These are phyloP conservation scores for Luperina testacea DNA, from an alignment of 2,888 invertebrate genomes.

Conservation along the genomic window DNA sequence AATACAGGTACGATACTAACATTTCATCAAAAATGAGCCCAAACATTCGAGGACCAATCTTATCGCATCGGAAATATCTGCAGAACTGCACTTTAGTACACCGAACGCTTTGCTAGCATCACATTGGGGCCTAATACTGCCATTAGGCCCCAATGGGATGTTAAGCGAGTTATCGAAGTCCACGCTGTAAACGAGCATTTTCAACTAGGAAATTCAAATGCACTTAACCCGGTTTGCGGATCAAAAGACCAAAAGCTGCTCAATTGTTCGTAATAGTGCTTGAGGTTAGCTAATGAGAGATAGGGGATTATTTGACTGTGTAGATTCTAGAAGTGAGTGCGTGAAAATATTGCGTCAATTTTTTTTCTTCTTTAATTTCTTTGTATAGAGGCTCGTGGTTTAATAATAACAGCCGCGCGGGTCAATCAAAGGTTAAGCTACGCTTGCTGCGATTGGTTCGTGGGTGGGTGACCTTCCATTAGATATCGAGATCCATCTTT, in stretches of 20 bases:
- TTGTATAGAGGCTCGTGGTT: not conserved
- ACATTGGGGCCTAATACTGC: too few species aligned
- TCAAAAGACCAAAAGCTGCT: slow-evolving; percentile 27
- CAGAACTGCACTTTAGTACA: slow-evolving; percentile 41
- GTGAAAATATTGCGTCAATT: not conserved
- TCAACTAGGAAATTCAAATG: slow-evolving; percentile 40
- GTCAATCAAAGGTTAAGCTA: not conserved
- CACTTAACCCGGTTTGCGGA: slow-evolving; percentile 38
- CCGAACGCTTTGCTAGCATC: slow-evolving; percentile 25
- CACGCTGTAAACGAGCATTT: slow-evolving; percentile 43
- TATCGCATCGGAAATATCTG: slow-evolving; percentile 11
- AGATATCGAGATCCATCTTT: not conserved
- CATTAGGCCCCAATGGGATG: slow-evolving; percentile 52
- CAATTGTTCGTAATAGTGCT: slow-evolving; percentile 15
- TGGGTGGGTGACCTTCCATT: not conserved
- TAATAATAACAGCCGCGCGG: not conserved
- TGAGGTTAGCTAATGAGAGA: slow-evolving; percentile 6
- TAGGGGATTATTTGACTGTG: not conserved
- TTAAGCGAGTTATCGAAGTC: slow-evolving; percentile 40
- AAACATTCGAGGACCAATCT: slow-evolving; percentile 22
- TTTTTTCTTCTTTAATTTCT: too few species aligned
- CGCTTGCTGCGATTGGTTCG: not conserved
- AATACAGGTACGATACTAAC: too few species aligned
- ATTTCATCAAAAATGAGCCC: slow-evolving; percentile 19
- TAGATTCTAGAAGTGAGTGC: not conserved